phyloP scores from a whole-genome alignment of 2,113 vertebrate genomes.

The Pygoscelis adeliae region DNA sequence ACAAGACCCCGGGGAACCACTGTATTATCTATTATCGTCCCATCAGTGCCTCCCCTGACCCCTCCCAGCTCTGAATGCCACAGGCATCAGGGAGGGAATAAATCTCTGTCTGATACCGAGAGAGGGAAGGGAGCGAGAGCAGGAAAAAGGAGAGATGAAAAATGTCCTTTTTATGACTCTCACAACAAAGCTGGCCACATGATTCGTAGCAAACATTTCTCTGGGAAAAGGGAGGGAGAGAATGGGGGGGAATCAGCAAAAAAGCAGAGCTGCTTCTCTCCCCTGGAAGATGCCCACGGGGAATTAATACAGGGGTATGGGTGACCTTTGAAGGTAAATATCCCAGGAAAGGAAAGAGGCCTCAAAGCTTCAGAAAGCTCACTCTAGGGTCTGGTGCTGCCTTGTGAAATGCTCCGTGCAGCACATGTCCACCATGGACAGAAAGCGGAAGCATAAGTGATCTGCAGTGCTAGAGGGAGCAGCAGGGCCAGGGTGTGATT shows the following conservation, averaged over 20 bases:
- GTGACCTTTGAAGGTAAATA: slow-evolving; percentile 65
- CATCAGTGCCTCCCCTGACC: slow-evolving; percentile 80
- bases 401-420: not conserved
- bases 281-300: not conserved
- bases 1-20: slow-evolving; percentile 87
- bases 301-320: not conserved
- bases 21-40: slow-evolving; percentile 94
- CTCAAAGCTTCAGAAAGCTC: not conserved
- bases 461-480: not conserved
- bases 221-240: not conserved
- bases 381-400: not conserved
- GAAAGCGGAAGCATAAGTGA: not conserved
- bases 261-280: not conserved
- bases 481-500: not conserved
- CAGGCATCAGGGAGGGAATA: slow-evolving; percentile 87
- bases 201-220: slow-evolving; percentile 12
- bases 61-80: slow-evolving; percentile 78
- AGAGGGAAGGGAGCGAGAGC: slow-evolving; percentile 50
- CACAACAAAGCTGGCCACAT: slow-evolving; percentile 56
- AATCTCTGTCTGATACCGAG: slow-evolving; percentile 89
- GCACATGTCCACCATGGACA: not conserved
- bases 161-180: slow-evolving; percentile 71
- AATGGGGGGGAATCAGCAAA: slow-evolving; percentile 1
- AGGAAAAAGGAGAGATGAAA: slow-evolving; percentile 72
- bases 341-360: not conserved